Evolutionary conservation across 2,113 vertebrate species (phyloP), one percentile per base, ranked within the genome.

Genomic region (Hydropotes inermis): DNA sequence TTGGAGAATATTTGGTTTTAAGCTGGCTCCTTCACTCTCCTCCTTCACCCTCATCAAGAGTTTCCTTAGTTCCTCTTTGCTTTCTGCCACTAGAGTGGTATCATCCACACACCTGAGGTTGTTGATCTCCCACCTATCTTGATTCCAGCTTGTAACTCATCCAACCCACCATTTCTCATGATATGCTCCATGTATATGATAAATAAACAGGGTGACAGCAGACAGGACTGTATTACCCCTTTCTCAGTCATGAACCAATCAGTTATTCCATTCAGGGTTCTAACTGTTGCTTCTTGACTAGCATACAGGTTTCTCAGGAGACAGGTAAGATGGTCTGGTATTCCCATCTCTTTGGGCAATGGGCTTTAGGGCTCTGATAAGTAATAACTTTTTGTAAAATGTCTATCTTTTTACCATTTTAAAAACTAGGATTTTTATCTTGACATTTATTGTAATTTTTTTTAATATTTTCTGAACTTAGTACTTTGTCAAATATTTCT

Each of bases 181-280:
- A 54, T 54, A 16, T 19, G 52, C 67, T 70, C n/a, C 0, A 0
- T 70, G 67, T 70, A 70, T 39, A 23, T 0, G 1, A 23, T 70
- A 36, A 70, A 23, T 70, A 70, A 70, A 70, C 67, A 70, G 67
- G 19, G n/a, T 36, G n/a, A 70, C 9, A 23, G 67, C 19, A 70
- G 67, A 70, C 10, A 70, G 67, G 64, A 9, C 19, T 70, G 19
- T 39, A 70, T n/a, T 23, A 70, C 9, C 5, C 4, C n/a, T 70
- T 70, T 23, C n/a, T 39, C 67, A 39, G 67, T 70, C n/a, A 19
- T 23, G 67, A 23, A 70, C 9, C 19, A 23, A 70, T 23, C 33
- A 70, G 10, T 70, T 39, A 19, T 70, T 36, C 2, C 67, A 23
- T 23, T 39, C 67, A 70, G n/a, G n/a, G 9, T 70, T 70, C 67